phyloP scores from a whole-genome alignment of 2,113 vertebrate species.

The Choloepus hoffmanni region DNA sequence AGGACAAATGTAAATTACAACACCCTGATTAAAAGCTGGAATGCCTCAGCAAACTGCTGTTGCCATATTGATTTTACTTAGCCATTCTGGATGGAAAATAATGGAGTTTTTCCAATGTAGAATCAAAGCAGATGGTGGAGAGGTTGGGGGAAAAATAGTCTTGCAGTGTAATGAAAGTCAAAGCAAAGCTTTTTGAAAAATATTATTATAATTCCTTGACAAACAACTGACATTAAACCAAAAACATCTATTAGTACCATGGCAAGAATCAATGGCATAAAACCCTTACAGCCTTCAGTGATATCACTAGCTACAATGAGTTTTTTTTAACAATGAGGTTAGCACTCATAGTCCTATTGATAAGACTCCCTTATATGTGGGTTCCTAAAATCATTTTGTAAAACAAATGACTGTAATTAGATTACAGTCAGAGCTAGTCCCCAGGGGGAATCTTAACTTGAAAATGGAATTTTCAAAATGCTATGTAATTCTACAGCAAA shows the following conservation, averaged over 20 bases:
- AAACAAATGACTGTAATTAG: slow-evolving; percentile 13
- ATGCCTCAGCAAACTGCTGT: slow-evolving; percentile 84
- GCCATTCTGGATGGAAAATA: slow-evolving; percentile 83
- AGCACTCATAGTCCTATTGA: neutral
- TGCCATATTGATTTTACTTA: slow-evolving; percentile 83
- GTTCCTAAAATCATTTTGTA: neutral
- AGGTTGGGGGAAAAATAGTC: slow-evolving; percentile 83
- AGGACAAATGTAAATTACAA: slow-evolving; percentile 80
- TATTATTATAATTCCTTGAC: slow-evolving; percentile 84
- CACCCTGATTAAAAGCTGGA: slow-evolving; percentile 82
- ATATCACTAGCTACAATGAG: neutral
- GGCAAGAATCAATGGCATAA: slow-evolving; percentile 15
- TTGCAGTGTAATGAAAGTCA: slow-evolving; percentile 78
- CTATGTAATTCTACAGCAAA: slow-evolving; percentile 21
- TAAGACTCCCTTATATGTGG: neutral
- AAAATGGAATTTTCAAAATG: slow-evolving; percentile 30
- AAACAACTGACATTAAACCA: slow-evolving; percentile 83
- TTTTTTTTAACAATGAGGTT: slow-evolving; percentile 29
- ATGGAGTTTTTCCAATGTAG: slow-evolving; percentile 84
- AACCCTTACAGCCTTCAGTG: neutral
- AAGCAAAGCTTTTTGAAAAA: slow-evolving; percentile 83
- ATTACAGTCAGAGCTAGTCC: neutral
- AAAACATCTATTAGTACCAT: slow-evolving; percentile 71
- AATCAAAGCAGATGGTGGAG: slow-evolving; percentile 85
- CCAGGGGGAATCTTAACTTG: neutral